Base-by-base conservation (phyloP, 2,888 invertebrate species). In the Malthinus seriepunctatus region DNA sequence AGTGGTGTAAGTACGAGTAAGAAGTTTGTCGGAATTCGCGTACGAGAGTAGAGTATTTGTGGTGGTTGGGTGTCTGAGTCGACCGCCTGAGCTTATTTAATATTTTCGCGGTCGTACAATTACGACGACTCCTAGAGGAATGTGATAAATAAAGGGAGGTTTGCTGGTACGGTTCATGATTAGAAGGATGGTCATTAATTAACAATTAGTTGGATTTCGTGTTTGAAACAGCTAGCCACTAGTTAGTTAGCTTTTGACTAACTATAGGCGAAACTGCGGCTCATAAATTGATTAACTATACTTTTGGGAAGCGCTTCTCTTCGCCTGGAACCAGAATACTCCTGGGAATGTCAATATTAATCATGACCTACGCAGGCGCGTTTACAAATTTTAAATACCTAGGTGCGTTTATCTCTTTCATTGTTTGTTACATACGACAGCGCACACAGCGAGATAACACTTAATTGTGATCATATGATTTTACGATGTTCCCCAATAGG, bases 281-380 rank as follows among this genome's bases (percentile, higher is more conserved):
- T 63, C 60, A 58, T 64, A 63, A 62, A 60, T 64, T 63, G 62
- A 64, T 64, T 64, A 63, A 64, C 59, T 60, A 60, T 52, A 62
- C 64, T 64, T 64, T 64, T 64, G 64, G 64, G 64, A 62, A 60
- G 55, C 61, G 58, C 61, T 63, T 63, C 63, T 63, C 60, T 61
- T 63, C 63, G 63, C 61, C 55, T 63, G 51, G 56, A 63, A 60
- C 58, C 50, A 50, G 57, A 60, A 63, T 60, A 58, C 60, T 61
- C 60, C 55, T 51, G 60, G 63, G 60, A 61, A 58, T 61, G 61
- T 61, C 63, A 63, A 63, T 61, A 61, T 58, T 61, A 63, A 63
- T 63, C 63, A 63, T 51, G 57, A 47, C 57, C 54, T 55, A 63
- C 63, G 63, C 60, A 63, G 46, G 60, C 63, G 63, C 63, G 46